phyloP scores from a whole-genome alignment of 2,888 invertebrate genomes.

The Diachrysia chrysitis region DNA sequence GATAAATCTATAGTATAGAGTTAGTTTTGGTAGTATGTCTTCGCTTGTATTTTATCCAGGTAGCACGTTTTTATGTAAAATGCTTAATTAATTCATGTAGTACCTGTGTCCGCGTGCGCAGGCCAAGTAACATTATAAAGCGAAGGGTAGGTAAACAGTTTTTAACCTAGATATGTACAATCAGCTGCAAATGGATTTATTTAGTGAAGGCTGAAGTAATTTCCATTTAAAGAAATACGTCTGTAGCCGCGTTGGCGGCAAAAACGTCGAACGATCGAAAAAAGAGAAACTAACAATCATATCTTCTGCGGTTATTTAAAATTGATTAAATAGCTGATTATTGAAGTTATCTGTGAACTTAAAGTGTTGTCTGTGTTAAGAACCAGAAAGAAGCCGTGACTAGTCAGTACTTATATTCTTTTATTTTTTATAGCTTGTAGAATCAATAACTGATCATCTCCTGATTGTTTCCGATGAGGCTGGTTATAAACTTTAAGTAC shows the following conservation, averaged over 20 bases:
- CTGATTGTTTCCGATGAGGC: not conserved
- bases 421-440: not conserved
- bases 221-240: no score
- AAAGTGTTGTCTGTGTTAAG: not conserved
- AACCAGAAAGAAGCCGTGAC: not conserved
- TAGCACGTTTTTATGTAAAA: no score
- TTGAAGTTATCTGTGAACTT: not conserved
- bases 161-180: not conserved
- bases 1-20: no score
- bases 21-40: no score
- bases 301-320: not conserved
- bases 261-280: no score
- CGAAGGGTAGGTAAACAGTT: no score
- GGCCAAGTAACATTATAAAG: not conserved
- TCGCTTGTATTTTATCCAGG: no score
- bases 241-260: no score
- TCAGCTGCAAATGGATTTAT: no score
- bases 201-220: no score
- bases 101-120: not conserved
- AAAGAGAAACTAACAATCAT: no score
- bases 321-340: not conserved
- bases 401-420: not conserved
- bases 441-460: constrained; percentile 1
- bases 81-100: not conserved
- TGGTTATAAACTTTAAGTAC: constrained; percentile 1